Evolutionary conservation across 2,797 vertebrate genomes (phyloP).

Genomic region (Anguilla pacifica): DNA sequence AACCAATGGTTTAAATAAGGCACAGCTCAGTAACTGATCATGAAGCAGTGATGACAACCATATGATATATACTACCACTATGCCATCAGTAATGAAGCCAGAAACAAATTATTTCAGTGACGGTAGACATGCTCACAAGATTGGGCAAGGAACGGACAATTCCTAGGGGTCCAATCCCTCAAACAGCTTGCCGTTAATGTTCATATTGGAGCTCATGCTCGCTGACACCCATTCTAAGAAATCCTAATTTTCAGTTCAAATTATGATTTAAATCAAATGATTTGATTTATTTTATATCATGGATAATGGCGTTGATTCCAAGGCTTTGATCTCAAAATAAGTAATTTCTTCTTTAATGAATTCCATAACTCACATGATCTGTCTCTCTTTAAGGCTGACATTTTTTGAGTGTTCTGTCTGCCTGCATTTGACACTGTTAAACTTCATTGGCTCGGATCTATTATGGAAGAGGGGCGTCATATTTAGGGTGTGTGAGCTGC

Average conservation of each 20-base stretch:
- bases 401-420: background rate
- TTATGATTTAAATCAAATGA: background rate
- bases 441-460: background rate
- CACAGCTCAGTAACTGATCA: background rate
- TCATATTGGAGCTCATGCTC: background rate
- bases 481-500: background rate
- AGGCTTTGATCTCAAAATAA: background rate
- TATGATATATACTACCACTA: background rate
- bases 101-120: constrained; percentile 5
- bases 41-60: background rate
- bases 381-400: background rate
- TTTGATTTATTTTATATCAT: background rate
- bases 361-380: background rate
- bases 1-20: background rate
- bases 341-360: constrained; percentile 2
- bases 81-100: background rate
- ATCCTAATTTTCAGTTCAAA: background rate
- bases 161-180: background rate
- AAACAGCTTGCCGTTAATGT: background rate
- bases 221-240: background rate
- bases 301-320: background rate
- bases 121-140: background rate
- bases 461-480: background rate
- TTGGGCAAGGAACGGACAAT: constrained; percentile 7
- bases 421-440: background rate